Percentiles rank a stretch among this genome's conserved stretches.
Evolutionary conservation across 2,797 vertebrate genomes (phyloP).

Genomic region (Sarcoramphus papa): DNA sequence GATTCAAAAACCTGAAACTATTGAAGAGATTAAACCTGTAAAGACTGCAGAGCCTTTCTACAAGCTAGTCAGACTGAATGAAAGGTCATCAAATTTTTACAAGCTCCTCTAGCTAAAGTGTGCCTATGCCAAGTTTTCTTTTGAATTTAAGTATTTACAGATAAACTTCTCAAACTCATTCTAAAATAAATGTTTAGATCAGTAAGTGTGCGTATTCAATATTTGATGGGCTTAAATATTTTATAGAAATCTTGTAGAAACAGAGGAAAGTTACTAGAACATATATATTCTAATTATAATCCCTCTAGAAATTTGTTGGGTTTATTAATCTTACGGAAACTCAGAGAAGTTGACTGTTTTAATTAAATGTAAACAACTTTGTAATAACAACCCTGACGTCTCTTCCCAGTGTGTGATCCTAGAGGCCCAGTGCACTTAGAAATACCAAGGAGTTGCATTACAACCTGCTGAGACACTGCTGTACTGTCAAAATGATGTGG

Average conservation of each 20-base stretch:
- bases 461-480: conserved; percentile 59
- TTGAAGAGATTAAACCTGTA: background rate
- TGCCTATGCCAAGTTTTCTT: background rate
- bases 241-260: conserved; percentile 27
- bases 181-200: conserved; percentile 18
- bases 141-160: background rate
- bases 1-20: background rate
- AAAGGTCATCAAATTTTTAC: background rate
- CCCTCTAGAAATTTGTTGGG: conserved; percentile 24
- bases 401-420: conserved; percentile 60
- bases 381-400: conserved; percentile 10
- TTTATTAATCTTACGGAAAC: conserved; percentile 33
- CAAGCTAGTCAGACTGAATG: background rate
- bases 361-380: conserved; percentile 61
- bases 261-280: conserved; percentile 10
- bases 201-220: conserved; percentile 17
- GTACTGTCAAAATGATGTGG: conserved; percentile 66
- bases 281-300: conserved; percentile 4
- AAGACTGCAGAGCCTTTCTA: background rate
- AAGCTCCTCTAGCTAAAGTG: background rate
- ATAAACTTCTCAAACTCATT: background rate
- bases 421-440: conserved; percentile 63
- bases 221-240: conserved; percentile 55
- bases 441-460: conserved; percentile 61
- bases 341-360: conserved; percentile 16